Evolutionary conservation across 2,113 vertebrate genomes (phyloP), one percentile per base, ranked within the genome.

Genomic region (Malurus alboscapulatus): DNA sequence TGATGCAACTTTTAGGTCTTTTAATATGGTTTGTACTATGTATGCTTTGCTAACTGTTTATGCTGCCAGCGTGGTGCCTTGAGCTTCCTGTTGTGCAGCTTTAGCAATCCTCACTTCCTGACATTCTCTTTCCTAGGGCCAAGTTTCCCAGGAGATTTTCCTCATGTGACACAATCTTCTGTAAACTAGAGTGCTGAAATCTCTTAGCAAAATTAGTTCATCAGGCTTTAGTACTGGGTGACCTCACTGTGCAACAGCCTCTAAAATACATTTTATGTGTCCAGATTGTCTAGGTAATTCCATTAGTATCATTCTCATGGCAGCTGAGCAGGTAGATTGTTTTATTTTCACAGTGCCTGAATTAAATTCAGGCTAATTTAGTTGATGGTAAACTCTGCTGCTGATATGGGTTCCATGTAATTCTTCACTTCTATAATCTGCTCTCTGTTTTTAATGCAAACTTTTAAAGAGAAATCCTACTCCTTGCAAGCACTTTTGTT

Each of bases 231-330:
- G 47, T 61, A 51, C 78, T 84, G 54, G 76, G 40, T 92, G 81
- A 87, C 75, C 69, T 77, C 87, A 59, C 87, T 55, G 45, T 55
- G 79, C 90, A 87, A 65, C 68, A 88, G 81, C 50, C 61, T 74
- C 48, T 84, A 48, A 94, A 95, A 85, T 93, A 58, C 58, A 66
- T 93, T 89, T 79, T 47, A 53, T 82, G 67, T 90, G 51, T 87
- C 78, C 93, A 93, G 87, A 87, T 93, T 96, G 91, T 71, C 63
- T 77, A 30, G 78, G 48, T 94, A 96, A 94, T 96, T 95, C 90
- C 57, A 77, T 95, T 95, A 86, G 48, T 88, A 91, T 88, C 79
- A 11, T 94, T 94, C 90, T 95, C 78, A 53, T 67, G 91, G 75
- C 91, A 95, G 82, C 87, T 93, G 78, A 96, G 84, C 61, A 74